Percentiles rank a stretch among this genome's conserved stretches.
Conservation (phyloP, 2,113 vertebrate genomes). For the Ovis canadensis region DNA sequence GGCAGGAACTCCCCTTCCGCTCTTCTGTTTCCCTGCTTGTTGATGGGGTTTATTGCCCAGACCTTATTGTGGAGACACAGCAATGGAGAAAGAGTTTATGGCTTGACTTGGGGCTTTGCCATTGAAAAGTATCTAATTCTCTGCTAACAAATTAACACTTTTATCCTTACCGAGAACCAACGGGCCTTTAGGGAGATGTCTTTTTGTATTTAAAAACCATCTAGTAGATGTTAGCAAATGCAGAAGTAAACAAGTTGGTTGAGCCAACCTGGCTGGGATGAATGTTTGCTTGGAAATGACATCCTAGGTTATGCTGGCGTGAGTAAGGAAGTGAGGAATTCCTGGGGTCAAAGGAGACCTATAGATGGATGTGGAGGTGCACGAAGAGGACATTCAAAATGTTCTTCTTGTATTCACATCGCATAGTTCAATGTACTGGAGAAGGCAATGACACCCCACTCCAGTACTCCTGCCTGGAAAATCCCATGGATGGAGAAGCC, state of each 20-base stretch:
- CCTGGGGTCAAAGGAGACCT: conserved; percentile 7
- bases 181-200: background rate
- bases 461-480: too few relatives aligned
- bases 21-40: background rate
- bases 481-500: too few relatives aligned
- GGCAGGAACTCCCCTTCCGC: background rate
- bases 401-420: background rate
- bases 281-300: background rate
- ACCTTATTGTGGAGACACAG: background rate
- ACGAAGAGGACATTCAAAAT: background rate
- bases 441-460: too few relatives aligned
- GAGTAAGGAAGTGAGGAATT: conserved; percentile 23
- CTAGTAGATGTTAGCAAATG: background rate
- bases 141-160: background rate
- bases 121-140: background rate
- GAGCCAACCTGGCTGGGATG: background rate
- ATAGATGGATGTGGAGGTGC: background rate
- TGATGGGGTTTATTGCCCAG: background rate
- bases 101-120: background rate
- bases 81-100: background rate
- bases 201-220: background rate
- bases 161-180: background rate
- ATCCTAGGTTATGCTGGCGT: background rate
- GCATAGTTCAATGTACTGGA: background rate
- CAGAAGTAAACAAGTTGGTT: background rate